Evolutionary conservation across 2,113 vertebrate species (phyloP).

Genomic region (Natator depressus): DNA sequence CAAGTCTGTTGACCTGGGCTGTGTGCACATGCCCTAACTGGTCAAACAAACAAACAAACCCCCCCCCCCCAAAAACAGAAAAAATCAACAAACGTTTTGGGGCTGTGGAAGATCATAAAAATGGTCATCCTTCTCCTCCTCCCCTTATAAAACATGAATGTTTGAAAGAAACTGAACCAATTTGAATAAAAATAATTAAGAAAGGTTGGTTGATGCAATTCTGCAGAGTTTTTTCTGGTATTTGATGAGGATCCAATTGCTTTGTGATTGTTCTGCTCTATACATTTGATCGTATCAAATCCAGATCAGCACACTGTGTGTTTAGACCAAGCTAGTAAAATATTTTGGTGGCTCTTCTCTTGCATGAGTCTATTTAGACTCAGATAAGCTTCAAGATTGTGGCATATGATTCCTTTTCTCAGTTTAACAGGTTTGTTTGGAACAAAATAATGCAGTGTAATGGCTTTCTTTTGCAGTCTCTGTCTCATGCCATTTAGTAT

Average conservation of each 20-base stretch:
- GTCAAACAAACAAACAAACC: too few relatives aligned
- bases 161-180: neutral
- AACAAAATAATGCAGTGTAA: neutral
- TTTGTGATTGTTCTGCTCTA: neutral
- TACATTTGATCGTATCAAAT: neutral
- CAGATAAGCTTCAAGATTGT: neutral
- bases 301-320: neutral
- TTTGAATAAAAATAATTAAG: neutral
- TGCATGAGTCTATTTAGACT: neutral
- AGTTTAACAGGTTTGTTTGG: neutral
- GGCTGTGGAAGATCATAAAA: neutral
- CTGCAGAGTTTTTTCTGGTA: neutral
- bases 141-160: neutral
- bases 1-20: neutral
- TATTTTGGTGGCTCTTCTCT: neutral
- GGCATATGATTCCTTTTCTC: neutral
- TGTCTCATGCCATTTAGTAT: neutral
- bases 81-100: neutral
- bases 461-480: neutral
- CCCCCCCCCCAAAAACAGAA: too few relatives aligned
- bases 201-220: neutral
- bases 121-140: fast-evolving
- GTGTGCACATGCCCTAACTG: neutral
- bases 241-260: neutral
- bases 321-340: neutral